These are phyloP conservation scores for Cynocephalus volans DNA, from an alignment of 2,113 vertebrate genomes.

Conservation along the genomic window DNA sequence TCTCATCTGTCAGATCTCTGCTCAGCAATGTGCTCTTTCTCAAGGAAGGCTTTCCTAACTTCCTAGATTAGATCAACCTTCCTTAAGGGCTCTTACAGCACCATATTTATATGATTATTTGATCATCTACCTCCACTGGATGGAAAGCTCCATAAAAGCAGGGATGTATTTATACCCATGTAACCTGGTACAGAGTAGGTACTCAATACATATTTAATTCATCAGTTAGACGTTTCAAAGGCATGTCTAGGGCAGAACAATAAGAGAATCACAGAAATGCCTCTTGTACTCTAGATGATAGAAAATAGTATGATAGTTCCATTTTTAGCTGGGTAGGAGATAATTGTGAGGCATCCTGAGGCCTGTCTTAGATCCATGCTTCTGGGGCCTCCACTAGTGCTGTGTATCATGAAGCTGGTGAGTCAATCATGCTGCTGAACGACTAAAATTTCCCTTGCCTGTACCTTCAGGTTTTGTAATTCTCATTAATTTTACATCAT, in stretches of 20 bases:
- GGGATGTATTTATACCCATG: not conserved
- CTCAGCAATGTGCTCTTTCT: not conserved
- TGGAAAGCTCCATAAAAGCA: not conserved
- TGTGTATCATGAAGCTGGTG: not conserved
- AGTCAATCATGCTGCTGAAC: not conserved
- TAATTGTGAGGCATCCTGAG: not conserved
- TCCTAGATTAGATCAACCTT: not conserved
- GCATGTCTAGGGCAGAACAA: not conserved
- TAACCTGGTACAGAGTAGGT: not conserved
- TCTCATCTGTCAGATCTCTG: not conserved
- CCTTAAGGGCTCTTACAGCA: not conserved
- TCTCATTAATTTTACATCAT: not conserved
- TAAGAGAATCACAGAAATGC: not conserved
- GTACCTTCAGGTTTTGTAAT: not conserved
- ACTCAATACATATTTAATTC: not conserved
- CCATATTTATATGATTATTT: not conserved
- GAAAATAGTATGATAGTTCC: not conserved
- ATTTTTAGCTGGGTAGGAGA: not conserved
- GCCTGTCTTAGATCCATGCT: not conserved
- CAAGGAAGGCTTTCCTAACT: not conserved
- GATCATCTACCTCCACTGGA: not conserved
- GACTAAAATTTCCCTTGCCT: not conserved
- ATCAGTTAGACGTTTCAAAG: not conserved
- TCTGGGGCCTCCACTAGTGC: not conserved
- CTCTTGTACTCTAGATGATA: not conserved